Evolutionary conservation across 2,888 invertebrate genomes (phyloP).

Genomic region (Conops quadrifasciatus): DNA sequence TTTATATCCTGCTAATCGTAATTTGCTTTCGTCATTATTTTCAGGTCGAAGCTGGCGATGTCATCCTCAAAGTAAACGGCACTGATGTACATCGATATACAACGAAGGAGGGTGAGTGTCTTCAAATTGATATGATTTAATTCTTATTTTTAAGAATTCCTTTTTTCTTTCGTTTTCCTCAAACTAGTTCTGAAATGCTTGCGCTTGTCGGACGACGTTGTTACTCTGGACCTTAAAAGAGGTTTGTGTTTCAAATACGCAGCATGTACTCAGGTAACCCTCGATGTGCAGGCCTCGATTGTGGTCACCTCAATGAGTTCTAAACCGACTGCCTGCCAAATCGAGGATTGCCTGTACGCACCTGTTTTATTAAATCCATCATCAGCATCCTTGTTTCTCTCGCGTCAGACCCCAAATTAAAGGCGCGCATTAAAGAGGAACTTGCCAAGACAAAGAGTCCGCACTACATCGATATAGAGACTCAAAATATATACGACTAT

Average conservation of each 20-base stretch:
- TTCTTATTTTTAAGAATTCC: constrained; percentile 23
- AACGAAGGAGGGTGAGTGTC: constrained; percentile 83
- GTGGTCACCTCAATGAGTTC: not conserved
- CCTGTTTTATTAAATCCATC: constrained; percentile 6
- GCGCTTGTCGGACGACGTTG: constrained; percentile 88
- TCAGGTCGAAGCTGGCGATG: constrained; percentile 93
- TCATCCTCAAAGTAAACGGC: constrained; percentile 92
- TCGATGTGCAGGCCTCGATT: not conserved
- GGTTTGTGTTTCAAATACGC: constrained; percentile 70
- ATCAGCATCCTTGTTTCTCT: constrained; percentile 13
- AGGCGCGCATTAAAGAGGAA: constrained; percentile 80
- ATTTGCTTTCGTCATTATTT: constrained; percentile 32
- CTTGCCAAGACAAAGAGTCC: constrained; percentile 70
- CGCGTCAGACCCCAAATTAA: constrained; percentile 82
- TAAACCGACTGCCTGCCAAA: not conserved
- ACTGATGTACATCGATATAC: constrained; percentile 91
- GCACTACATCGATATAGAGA: constrained; percentile 68
- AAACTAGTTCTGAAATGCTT: constrained; percentile 87
- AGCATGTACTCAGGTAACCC: too few species aligned
- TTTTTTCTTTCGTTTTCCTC: constrained; percentile 65
- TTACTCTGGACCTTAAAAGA: constrained; percentile 89
- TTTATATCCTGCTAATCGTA: not conserved
- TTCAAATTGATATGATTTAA: constrained; percentile 14
- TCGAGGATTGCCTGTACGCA: not conserved
- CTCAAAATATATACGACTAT: constrained; percentile 66